These are phyloP conservation scores for Mesorhabditis sp. DNA, from an alignment of 2,888 invertebrate genomes.

Conservation along the genomic window DNA sequence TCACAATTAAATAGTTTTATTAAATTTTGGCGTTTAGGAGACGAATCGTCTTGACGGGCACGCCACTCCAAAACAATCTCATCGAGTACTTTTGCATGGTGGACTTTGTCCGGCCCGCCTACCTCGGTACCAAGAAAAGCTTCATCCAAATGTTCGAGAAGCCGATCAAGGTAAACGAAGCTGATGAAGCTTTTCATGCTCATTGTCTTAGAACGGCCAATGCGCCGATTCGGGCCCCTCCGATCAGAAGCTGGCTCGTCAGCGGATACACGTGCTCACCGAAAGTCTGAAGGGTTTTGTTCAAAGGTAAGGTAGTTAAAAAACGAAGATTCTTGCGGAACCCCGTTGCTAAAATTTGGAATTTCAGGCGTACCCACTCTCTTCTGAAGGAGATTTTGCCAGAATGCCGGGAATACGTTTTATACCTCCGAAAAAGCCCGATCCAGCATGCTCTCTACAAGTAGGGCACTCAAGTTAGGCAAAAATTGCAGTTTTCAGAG, in stretches of 20 bases:
- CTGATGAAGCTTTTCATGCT: not conserved
- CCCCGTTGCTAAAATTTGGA: not conserved
- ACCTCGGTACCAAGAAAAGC: constrained; percentile 83
- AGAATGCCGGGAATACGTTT: constrained; percentile 88
- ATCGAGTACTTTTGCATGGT: constrained; percentile 66
- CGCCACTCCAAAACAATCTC: constrained; percentile 94
- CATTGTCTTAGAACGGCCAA: constrained; percentile 74
- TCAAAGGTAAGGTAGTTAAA: constrained; percentile 68
- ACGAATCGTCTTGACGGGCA: constrained; percentile 90
- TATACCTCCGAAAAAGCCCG: constrained; percentile 81
- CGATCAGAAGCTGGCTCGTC: constrained; percentile 88
- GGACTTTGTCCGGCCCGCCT: constrained; percentile 95
- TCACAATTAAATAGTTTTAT: not conserved
- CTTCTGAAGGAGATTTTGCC: constrained; percentile 88
- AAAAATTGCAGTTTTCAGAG: constrained; percentile 55
- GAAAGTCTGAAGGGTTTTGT: constrained; percentile 91
- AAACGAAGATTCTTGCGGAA: not conserved
- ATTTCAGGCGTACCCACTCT: constrained; percentile 77
- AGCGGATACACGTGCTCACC: constrained; percentile 90
- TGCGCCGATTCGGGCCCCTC: constrained; percentile 92
- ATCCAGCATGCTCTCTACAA: constrained; percentile 86
- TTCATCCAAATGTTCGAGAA: constrained; percentile 98
- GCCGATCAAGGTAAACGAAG: constrained; percentile 74
- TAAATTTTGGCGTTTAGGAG: constrained; percentile 65
- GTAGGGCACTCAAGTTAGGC: constrained; percentile 62